A percentile compares a stretch with the other conserved stretches of the same genome.
These are phyloP conservation scores for Oscheius sp. DNA, from an alignment of 2,888 invertebrate species.

Conservation along the genomic window DNA sequence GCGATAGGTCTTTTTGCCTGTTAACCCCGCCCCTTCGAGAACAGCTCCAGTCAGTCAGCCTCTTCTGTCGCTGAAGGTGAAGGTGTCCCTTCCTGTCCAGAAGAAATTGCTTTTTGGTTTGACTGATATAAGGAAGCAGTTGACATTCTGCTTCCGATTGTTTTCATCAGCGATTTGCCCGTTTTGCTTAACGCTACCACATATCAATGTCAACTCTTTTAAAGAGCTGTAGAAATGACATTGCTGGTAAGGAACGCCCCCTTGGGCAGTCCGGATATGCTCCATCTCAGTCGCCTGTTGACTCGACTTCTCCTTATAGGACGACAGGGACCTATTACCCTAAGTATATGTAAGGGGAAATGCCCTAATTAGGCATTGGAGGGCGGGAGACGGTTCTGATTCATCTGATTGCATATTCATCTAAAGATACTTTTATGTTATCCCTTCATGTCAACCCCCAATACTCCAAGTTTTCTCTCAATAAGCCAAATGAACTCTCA, in stretches of 20 bases:
- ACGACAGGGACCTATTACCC: slow-evolving; percentile 11
- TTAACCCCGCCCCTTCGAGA: slow-evolving; percentile 19
- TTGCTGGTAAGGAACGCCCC: neutral
- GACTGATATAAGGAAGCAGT: neutral
- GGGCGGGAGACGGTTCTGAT: slow-evolving; percentile 7
- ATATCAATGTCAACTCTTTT: neutral
- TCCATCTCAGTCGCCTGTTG: neutral
- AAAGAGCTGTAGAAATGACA: neutral
- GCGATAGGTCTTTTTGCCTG: slow-evolving; percentile 4
- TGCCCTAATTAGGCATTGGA: slow-evolving; percentile 9
- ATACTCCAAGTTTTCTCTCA: too few relatives aligned
- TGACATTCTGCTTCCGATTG: neutral
- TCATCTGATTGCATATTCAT: slow-evolving; percentile 32
- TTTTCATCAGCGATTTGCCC: neutral
- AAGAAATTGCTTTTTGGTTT: slow-evolving; percentile 6
- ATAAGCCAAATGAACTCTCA: too few relatives aligned
- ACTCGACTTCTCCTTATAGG: neutral
- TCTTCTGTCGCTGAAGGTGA: neutral
- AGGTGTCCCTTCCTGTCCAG: neutral
- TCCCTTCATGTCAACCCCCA: neutral
- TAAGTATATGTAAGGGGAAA: slow-evolving; percentile 8
- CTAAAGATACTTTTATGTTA: neutral
- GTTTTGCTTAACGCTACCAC: neutral
- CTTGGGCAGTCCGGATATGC: neutral
- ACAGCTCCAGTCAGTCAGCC: slow-evolving; percentile 18